phyloP scores from a whole-genome alignment of 2,113 vertebrate genomes.

The Equus przewalskii region DNA sequence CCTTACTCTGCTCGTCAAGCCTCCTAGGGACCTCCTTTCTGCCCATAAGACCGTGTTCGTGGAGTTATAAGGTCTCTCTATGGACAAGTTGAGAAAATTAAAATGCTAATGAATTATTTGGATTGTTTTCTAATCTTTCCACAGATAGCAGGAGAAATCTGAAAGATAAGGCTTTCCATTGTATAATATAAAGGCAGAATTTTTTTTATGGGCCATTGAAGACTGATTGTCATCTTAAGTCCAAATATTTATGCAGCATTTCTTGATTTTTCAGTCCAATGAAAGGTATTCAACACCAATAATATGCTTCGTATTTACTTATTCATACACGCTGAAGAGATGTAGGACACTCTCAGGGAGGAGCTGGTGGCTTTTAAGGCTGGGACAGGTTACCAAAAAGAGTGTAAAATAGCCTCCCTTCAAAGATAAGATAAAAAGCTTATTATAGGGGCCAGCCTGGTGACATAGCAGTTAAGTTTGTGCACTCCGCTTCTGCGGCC shows the following conservation, averaged over 20 bases:
- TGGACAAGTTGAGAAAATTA: not conserved
- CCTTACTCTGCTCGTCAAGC: not conserved
- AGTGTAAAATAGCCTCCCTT: not conserved
- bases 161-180: not conserved
- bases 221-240: constrained; percentile 11
- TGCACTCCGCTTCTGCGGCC: no score
- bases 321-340: not conserved
- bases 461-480: no score
- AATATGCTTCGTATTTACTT: not conserved
- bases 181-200: not conserved
- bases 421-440: not conserved
- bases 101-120: not conserved
- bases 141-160: not conserved
- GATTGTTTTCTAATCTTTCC: not conserved
- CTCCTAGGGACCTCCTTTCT: not conserved
- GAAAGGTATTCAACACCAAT: not conserved
- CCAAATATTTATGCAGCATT: not conserved
- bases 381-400: not conserved
- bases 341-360: not conserved
- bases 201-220: not conserved
- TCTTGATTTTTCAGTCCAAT: not conserved
- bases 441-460: no score
- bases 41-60: not conserved
- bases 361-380: not conserved
- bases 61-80: not conserved